Evolutionary conservation across 2,797 vertebrate species (phyloP), one percentile per base, ranked within the genome.

Genomic region (Sternotherus odoratus): DNA sequence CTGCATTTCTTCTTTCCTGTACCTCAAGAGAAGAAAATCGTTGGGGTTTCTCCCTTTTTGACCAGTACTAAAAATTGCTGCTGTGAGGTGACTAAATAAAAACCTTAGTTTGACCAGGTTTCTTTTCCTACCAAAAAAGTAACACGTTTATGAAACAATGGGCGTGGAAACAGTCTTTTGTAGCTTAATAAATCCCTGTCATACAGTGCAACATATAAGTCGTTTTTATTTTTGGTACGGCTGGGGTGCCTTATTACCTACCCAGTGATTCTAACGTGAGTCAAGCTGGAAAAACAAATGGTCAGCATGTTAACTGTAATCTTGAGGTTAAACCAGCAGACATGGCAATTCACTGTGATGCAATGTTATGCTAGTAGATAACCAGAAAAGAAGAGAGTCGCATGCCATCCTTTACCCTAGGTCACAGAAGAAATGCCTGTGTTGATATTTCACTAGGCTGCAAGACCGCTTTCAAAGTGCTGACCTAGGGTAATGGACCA

Each of bases 1-100:
- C 54, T 69, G 4, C 54, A 11, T 82, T 93, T 94, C 92, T 91
- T 90, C 56, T 86, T 96, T 96, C 93, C 85, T 81, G 13, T 93
- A 95, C 81, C 87, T 72, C 66, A 91, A 94, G 43, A 82, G 28
- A 88, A 54, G 87, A 90, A 36, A 90, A 92, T 93, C 81, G 60
- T 87, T 84, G 94, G 88, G 94, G 88, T 82, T 30, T 93, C 77
- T 95, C 89, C 91, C 81, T 94, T 93, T 88, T 79, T 82, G 63
- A 90, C 86, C 66, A 17, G 43, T 93, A 90, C 77, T 92, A 74
- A 79, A 92, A 84, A 57, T 39, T 23, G 81, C 39, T 5, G 48
- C 63, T 80, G 36, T 53, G 50, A 72, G 21, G 39, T 36, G n/a
- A 69, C 66, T 39, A 92, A 46, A 30, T 1, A 12, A 26, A 24